These are phyloP conservation scores for Pterostichus niger DNA, from an alignment of 2,888 invertebrate species.

Conservation along the genomic window DNA sequence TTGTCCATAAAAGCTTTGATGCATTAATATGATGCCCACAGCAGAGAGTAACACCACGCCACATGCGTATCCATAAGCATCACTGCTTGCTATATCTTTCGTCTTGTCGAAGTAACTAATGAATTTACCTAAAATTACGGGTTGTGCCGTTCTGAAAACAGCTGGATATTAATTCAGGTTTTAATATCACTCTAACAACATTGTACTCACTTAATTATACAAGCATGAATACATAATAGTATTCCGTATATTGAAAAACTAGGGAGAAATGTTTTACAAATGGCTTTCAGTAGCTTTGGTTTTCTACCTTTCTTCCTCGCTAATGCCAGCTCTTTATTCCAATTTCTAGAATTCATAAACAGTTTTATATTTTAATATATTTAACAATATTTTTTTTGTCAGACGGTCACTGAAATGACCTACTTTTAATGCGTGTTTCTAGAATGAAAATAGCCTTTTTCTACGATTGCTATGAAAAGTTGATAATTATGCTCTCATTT, in stretches of 20 bases:
- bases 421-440: too few relatives aligned
- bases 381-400: neutral
- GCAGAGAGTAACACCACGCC: conserved; percentile 81
- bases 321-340: conserved; percentile 80
- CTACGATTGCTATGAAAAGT: too few relatives aligned
- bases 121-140: conserved; percentile 81
- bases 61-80: conserved; percentile 85
- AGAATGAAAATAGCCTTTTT: too few relatives aligned
- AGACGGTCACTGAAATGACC: too few relatives aligned
- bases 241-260: conserved; percentile 82
- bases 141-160: conserved; percentile 81
- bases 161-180: conserved; percentile 31
- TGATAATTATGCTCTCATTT: too few relatives aligned
- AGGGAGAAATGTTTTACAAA: conserved; percentile 81
- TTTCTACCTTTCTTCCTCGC: conserved; percentile 78
- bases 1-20: conserved; percentile 81
- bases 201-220: conserved; percentile 80
- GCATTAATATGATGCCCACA: conserved; percentile 81
- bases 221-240: conserved; percentile 80
- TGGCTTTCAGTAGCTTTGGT: conserved; percentile 82
- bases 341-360: conserved; percentile 76
- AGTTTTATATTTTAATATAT: neutral
- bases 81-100: conserved; percentile 76
- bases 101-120: conserved; percentile 82
- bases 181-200: neutral